Percentiles rank a stretch among this genome's conserved stretches.
These are phyloP conservation scores for Emydoidea blandingii DNA, from an alignment of 2,797 vertebrate genomes.

Conservation along the genomic window DNA sequence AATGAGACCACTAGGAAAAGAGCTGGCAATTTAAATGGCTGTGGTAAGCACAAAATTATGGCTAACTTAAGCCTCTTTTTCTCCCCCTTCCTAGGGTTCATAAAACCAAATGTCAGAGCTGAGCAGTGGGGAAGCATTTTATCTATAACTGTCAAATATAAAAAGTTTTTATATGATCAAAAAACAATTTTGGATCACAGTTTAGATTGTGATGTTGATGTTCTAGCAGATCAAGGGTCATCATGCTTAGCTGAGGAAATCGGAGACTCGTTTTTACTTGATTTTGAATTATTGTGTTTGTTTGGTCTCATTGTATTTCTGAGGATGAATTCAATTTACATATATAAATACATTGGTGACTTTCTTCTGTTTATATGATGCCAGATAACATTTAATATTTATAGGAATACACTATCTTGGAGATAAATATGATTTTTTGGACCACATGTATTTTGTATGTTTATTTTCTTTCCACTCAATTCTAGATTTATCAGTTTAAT, in stretches of 20 bases:
- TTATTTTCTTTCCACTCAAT: background rate
- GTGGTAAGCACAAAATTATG: background rate
- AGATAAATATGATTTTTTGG: background rate
- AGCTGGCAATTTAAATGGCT: background rate
- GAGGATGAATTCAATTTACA: background rate
- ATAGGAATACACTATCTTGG: accelerated
- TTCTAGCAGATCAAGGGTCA: background rate
- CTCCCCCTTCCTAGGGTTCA: background rate
- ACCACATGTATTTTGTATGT: background rate
- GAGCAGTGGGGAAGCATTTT: background rate
- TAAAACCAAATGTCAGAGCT: background rate
- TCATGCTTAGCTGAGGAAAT: background rate
- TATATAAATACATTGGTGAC: background rate
- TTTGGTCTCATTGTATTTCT: background rate
- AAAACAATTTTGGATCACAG: background rate
- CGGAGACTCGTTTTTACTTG: background rate
- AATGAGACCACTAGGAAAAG: accelerated
- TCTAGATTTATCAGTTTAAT: background rate
- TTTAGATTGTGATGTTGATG: background rate
- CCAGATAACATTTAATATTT: background rate
- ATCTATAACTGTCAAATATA: background rate
- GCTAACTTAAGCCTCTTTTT: background rate
- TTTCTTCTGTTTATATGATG: background rate
- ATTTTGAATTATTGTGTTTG: background rate
- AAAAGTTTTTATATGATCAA: background rate